Conservation (phyloP, 1,140 invertebrate genomes). For the Gryllus bimaculatus region DNA sequence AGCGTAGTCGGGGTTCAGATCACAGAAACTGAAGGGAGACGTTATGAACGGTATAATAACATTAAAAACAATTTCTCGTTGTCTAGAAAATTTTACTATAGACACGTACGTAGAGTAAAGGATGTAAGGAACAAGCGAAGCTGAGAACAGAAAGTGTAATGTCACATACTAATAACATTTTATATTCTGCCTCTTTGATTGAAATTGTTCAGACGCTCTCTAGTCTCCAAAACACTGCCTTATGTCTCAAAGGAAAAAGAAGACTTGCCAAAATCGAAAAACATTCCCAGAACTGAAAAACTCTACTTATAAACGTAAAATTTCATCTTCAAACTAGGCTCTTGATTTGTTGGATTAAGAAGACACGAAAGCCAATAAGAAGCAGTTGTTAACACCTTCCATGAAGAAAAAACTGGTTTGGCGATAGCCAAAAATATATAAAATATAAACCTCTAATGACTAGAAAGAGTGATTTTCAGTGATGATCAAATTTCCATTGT, state of each 20-base stretch:
- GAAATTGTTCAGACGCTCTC: constrained; percentile 14
- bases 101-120: too few species aligned
- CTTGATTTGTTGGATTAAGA: too few species aligned
- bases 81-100: neutral
- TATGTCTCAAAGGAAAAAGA: constrained; percentile 14
- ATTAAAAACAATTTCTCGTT: too few species aligned
- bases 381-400: constrained; percentile 9
- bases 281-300: constrained; percentile 11
- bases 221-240: constrained; percentile 7
- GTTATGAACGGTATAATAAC: too few species aligned
- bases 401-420: constrained; percentile 8
- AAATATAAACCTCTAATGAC: constrained; percentile 8
- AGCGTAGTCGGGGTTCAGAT: too few species aligned
- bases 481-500: constrained; percentile 14
- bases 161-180: neutral
- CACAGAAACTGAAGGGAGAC: too few species aligned
- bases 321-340: neutral
- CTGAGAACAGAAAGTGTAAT: constrained; percentile 8
- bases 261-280: constrained; percentile 12
- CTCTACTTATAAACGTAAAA: constrained; percentile 13
- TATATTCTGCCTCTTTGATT: constrained; percentile 12
- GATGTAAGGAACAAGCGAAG: too few species aligned
- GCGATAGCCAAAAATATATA: neutral
- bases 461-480: constrained; percentile 15
- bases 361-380: constrained; percentile 15